Base-by-base conservation (phyloP, 2,888 invertebrate genomes). In the Nemurella pictetii region DNA sequence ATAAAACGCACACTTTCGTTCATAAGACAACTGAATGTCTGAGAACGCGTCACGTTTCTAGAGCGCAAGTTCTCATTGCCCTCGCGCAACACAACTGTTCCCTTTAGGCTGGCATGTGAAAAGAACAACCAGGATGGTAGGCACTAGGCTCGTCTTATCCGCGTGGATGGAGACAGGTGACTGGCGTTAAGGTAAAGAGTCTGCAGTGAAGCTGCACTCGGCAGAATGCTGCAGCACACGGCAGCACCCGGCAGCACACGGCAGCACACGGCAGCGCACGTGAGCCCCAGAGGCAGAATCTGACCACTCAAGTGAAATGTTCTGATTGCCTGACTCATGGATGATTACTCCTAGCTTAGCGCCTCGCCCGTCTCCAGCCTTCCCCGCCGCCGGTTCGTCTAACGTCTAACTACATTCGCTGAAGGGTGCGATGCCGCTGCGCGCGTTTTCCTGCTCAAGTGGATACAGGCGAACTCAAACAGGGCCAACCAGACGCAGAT, bases 261-360 rank as follows among this genome's bases (percentile, higher is more conserved):
- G n/a, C n/a, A n/a, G n/a, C n/a, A n/a, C n/a, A n/a, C n/a, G 55
- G 55, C 20, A 55, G 20, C 3, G 55, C 55, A 12, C 20, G 3
- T 12, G 1, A 3, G 55, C 55, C 55, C 55, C 15, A 15, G 15
- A 55, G 55, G 55, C 55, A 55, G 20, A 55, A 55, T 55, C 55
- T 55, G 55, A n/a, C 28, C 78, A 78, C 30, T 30, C 78, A 78
- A 27, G 78, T 29, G 78, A 30, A 78, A 78, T 29, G 30, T 30
- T 78, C 78, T 78, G 78, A 78, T 78, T 78, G 78, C 78, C 20
- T 30, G 78, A 29, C 78, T 29, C 78, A 78, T 80, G 80, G 80
- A 35, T 80, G 80, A 80, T 80, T 80, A 80, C 80, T 80, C 80
- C 5, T 35, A 35, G 36, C 35, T 80, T 36, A 30, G n/a, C 26